Evolutionary conservation across 2,888 invertebrate species (phyloP), one percentile per base, ranked within the genome.

Genomic region (Camptogramma bilineatum): DNA sequence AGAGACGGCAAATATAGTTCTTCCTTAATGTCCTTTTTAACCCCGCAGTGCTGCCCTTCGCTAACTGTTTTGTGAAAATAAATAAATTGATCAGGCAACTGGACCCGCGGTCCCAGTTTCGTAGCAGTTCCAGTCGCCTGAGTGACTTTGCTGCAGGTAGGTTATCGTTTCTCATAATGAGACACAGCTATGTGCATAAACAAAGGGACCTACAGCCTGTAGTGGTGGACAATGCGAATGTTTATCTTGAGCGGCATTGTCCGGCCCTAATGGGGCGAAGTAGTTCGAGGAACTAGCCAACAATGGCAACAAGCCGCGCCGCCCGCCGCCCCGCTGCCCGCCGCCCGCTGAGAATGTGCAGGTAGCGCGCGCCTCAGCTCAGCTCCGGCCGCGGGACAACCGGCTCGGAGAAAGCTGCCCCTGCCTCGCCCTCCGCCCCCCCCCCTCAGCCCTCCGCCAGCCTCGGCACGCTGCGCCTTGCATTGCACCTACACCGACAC

Each of bases 361-460:
- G 34, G 34, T 39, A 39, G 34, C 10, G 9, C 8, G 5, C 34
- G 34, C 3, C 10, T 4, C 28, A 28, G 34, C 13, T 4, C 21
- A 21, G 28, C 28, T 7, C 5, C 34, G 10, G 34, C 34, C 10
- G 34, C 34, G 34, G 34, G 13, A 13, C 34, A 28, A 13, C 34
- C 13, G 34, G 13, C 34, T 13, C 18, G 34, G 50, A 28, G 50
- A 50, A 50, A 50, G 50, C 28, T 50, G 50, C 16, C 28, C 16
- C 48, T 21, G 16, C 2, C 28, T 16, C n/a, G 16, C 16, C 50
- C 50, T 16, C 24, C 24, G 7, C 28, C 7, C 24, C 50, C 21
- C 13, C 24, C 24, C 24, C 48, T 2, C 7, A 4, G 2, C 21
- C 21, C 48, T 3, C 19, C 48, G 48, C 48, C 21, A 1, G 24